Base-by-base conservation (phyloP, 2,888 invertebrate genomes). In the Palloptera scutellata region DNA sequence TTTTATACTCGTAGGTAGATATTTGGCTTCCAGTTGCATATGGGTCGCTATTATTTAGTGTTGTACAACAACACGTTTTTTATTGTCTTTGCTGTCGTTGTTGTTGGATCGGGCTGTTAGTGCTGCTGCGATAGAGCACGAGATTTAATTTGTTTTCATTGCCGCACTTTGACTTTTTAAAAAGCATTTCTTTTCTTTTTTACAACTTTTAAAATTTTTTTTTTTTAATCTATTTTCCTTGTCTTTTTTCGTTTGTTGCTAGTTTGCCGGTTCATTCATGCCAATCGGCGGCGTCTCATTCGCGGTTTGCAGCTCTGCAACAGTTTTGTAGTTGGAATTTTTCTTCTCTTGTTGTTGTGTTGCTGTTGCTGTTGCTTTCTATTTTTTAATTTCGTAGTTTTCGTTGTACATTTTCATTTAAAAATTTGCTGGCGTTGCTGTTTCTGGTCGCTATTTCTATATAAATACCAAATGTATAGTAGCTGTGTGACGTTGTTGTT, bases 81-180 rank as follows among this genome's bases (percentile, higher is more conserved):
- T 62, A 4, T 41, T 62, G 62, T 52, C 40, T 30, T 17, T 10
- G 52, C 52, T 48, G 52, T 15, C 19, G 40, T 30, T 61, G 52
- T 13, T 61, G 51, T 45, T n/a, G 52, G n/a, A 48, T 17, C n/a
- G n/a, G n/a, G n/a, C n/a, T 30, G 30, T 30, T 30, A 30, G 2
- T 30, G 30, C 30, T 60, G 48, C 45, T 60, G 45, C 40, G 2
- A 30, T 30, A 30, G 30, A 30, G 6, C 15, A 48, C 15, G 57
- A 11, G 57, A 40, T 40, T 57, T 57, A 57, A 57, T 57, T 57
- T 57, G 57, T 57, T 57, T 57, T 57, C 57, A 57, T 20, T 57
- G 57, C 57, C 13, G 40, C 57, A 57, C 57, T 57, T 57, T 40
- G 40, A 40, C 57, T 40, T 57, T 40, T 40, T 40, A 57, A 41